phyloP scores from a whole-genome alignment of 2,797 vertebrate species.

The Podarcis lilfordi region DNA sequence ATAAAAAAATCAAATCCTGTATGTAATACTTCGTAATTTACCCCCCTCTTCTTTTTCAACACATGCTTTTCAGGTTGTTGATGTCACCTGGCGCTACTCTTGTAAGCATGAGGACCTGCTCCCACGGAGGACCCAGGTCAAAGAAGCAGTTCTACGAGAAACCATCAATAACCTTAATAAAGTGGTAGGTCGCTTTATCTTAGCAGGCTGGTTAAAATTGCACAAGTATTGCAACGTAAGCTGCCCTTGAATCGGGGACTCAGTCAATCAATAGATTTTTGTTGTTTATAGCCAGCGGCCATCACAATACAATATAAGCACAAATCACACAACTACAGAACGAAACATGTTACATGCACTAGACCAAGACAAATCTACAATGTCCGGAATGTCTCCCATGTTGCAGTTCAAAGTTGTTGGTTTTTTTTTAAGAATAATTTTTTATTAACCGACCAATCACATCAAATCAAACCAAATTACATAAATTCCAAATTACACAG shows the following conservation, averaged over 20 bases:
- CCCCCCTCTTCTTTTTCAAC: constrained; percentile 51
- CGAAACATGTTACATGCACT: too few species aligned
- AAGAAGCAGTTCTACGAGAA: constrained; percentile 88
- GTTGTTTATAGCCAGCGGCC: too few species aligned
- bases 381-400: neutral
- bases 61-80: constrained; percentile 86
- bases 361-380: too few species aligned
- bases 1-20: neutral
- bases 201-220: constrained; percentile 13
- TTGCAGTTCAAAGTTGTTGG: neutral
- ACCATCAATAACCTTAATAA: constrained; percentile 86
- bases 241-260: neutral
- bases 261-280: too few species aligned
- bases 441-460: too few species aligned
- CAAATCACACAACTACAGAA: too few species aligned
- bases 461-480: too few species aligned
- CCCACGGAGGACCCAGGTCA: constrained; percentile 85
- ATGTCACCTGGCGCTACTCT: constrained; percentile 98
- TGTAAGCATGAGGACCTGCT: constrained; percentile 92
- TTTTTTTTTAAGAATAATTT: too few species aligned
- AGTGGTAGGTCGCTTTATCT: constrained; percentile 73
- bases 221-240: neutral
- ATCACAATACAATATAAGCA: too few species aligned
- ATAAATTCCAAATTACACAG: too few species aligned
- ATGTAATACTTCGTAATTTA: neutral